Conservation (phyloP, 2,797 vertebrate genomes). For the Pangasius mekongensis region DNA sequence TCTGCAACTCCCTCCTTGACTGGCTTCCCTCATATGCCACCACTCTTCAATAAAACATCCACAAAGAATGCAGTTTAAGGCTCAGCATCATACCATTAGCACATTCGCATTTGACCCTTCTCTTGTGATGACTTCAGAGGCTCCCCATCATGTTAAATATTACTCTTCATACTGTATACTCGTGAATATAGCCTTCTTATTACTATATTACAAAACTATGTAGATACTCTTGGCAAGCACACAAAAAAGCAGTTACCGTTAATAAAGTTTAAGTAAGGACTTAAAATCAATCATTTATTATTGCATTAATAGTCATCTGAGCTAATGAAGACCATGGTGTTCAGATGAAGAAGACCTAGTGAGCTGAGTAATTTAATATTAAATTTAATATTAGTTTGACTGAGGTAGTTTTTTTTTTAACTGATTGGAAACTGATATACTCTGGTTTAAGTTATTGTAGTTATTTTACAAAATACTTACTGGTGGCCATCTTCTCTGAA, state of each 20-base stretch:
- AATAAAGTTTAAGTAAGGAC: background rate
- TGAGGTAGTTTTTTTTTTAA: background rate
- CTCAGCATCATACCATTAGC: background rate
- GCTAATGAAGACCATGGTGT: background rate
- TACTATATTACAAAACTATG: background rate
- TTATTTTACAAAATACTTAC: conserved; percentile 75
- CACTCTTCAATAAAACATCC: background rate
- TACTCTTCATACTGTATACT: background rate
- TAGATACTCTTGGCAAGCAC: background rate
- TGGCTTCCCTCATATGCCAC: background rate
- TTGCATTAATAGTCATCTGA: background rate
- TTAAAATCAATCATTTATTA: background rate
- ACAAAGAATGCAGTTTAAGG: background rate
- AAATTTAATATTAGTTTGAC: background rate
- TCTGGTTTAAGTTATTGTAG: too few species aligned
- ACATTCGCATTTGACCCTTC: background rate
- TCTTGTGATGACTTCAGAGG: background rate
- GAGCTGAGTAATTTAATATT: background rate
- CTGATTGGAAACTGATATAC: background rate
- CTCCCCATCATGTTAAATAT: background rate
- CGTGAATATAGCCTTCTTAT: background rate
- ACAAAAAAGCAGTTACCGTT: background rate
- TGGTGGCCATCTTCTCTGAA: conserved; percentile 95
- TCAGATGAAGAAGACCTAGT: too few species aligned
- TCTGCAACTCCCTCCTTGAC: background rate